Evolutionary conservation across 1,140 invertebrate species (phyloP), one percentile per base, ranked within the genome.

Genomic region (Achroia grisella): DNA sequence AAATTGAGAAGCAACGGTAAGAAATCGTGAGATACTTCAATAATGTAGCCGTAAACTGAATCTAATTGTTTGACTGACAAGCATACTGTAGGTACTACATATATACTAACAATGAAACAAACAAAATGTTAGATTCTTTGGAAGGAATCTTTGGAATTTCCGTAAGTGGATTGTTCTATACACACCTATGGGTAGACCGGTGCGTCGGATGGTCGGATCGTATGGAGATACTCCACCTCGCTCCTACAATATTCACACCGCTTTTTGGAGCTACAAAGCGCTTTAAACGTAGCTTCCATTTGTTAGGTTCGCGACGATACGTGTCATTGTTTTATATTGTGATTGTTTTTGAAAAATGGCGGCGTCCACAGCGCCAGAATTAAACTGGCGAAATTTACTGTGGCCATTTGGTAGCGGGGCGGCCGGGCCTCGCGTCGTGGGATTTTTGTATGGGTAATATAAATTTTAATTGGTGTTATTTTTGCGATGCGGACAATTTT

Each of bases 301-400:
- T 62, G 56, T 69, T 52, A 39, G 43, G 43, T 44, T 17, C 51
- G 53, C 62, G 59, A 39, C 57, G 68, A 70, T 68, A 66, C 57
- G 68, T 48, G 60, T 72, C 71, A 75, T 75, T 75, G 66, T 70
- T 70, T 71, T 66, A 59, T 64, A 61, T 23, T 67, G 66, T 59
- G 66, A 75, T 75, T 75, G 71, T 75, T 75, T 75, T 75, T 75
- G 71, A 75, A 66, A 71, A 75, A 75, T 66, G 64, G 56, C 60
- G 52, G 50, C 46, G 52, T 40, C 51, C 45, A 39, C 17, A 48
- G 13, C 60, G 62, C 54, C 35, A 55, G 62, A 70, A 70, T 74
- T 74, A 74, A 74, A 64, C 44, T 54, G 43, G 45, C 48, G 51
- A 66, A 59, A 71, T 75, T 71, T 75, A 75, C 63, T 65, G 56